phyloP scores from a whole-genome alignment of 2,797 vertebrate genomes.

The Rhodeus uyekii region DNA sequence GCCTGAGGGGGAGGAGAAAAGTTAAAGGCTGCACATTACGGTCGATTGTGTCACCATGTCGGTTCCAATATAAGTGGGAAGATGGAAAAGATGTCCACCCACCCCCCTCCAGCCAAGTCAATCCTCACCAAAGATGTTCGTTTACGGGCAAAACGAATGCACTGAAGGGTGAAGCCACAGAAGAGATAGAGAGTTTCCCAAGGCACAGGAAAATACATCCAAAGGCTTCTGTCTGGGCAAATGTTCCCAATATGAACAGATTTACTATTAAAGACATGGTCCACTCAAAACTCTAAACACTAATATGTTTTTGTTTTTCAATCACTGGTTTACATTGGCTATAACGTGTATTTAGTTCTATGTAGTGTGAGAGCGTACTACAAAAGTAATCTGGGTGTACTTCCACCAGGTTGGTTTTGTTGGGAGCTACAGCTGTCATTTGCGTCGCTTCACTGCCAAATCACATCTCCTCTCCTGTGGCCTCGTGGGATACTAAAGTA shows the following conservation, averaged over 20 bases:
- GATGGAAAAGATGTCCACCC: conserved; percentile 52
- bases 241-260: neutral
- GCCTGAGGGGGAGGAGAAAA: conserved; percentile 64
- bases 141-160: conserved; percentile 28
- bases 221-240: neutral
- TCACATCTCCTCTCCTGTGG: no score
- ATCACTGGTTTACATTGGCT: neutral
- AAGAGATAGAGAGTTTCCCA: conserved; percentile 16
- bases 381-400: neutral
- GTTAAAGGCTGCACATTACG: conserved; percentile 73
- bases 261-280: conserved; percentile 13
- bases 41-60: conserved; percentile 66
- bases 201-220: conserved; percentile 22
- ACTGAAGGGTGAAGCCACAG: conserved; percentile 35
- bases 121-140: conserved; percentile 35
- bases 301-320: neutral
- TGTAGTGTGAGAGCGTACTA: no score
- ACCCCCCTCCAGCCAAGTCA: conserved; percentile 12
- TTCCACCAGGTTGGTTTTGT: neutral
- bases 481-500: no score
- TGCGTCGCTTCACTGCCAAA: no score
- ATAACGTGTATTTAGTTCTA: no score
- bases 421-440: neutral
- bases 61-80: conserved; percentile 68
- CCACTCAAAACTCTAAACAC: neutral